Conservation (phyloP, 1,140 invertebrate species). For the Lucilia sericata region DNA sequence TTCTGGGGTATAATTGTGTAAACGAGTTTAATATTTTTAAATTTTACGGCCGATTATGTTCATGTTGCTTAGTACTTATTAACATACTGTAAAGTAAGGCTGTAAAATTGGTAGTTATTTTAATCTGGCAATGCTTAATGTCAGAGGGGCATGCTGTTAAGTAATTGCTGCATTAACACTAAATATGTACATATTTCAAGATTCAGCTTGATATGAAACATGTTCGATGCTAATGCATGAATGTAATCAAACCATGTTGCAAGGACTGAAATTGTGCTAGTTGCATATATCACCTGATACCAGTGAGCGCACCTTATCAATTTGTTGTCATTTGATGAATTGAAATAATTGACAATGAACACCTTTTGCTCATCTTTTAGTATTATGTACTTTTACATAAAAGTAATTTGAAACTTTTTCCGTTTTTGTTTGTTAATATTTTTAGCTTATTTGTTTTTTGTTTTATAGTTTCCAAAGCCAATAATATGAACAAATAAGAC, state of each 20-base stretch:
- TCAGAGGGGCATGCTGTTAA: neutral
- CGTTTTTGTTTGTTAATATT: neutral
- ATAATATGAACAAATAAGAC: neutral
- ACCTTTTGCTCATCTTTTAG: too few relatives aligned
- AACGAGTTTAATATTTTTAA: too few relatives aligned
- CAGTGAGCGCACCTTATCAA: too few relatives aligned
- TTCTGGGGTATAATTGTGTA: too few relatives aligned
- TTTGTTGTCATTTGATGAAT: too few relatives aligned
- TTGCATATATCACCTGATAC: neutral
- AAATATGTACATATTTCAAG: neutral
- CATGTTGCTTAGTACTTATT: too few relatives aligned
- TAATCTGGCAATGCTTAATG: neutral
- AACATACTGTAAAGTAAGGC: too few relatives aligned
- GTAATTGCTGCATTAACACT: neutral
- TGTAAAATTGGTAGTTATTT: neutral
- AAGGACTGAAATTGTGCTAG: neutral
- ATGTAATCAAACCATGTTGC: neutral
- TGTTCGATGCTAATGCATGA: too few relatives aligned
- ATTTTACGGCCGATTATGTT: too few relatives aligned
- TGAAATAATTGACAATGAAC: too few relatives aligned
- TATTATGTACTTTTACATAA: neutral
- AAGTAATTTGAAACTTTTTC: slow-evolving; percentile 2
- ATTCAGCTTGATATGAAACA: too few relatives aligned
- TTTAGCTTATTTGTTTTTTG: neutral
- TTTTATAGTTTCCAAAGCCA: neutral